A percentile compares a stretch with the other conserved stretches of the same genome.
Evolutionary conservation across 2,113 vertebrate species (phyloP).

Genomic region (Limnothrissa miodon): DNA sequence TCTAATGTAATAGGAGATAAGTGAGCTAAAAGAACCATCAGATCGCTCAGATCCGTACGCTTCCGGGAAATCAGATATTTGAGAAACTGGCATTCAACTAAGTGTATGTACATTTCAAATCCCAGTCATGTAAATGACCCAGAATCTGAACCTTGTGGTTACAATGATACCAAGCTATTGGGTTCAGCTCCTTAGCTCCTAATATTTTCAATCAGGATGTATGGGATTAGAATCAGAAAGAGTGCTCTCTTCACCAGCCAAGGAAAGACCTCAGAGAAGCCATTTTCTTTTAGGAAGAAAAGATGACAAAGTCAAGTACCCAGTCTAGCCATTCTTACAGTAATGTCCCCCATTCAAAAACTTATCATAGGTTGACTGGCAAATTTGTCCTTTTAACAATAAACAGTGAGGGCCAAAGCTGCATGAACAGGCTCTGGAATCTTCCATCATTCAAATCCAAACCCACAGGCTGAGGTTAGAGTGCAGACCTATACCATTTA

Average conservation of each 20-base stretch:
- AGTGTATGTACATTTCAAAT: background rate
- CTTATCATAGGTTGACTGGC: background rate
- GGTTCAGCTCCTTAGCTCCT: background rate
- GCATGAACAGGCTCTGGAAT: background rate
- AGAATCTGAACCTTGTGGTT: background rate
- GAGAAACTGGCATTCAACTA: background rate
- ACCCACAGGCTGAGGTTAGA: background rate
- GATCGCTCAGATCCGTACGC: background rate
- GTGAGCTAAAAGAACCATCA: background rate
- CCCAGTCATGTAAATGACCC: background rate
- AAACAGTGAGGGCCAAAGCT: background rate
- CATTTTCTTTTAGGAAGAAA: background rate
- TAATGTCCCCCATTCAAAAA: background rate
- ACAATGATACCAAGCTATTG: background rate
- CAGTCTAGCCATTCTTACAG: background rate
- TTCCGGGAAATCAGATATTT: background rate
- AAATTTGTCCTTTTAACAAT: background rate
- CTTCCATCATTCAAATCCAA: background rate
- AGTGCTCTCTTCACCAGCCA: background rate
- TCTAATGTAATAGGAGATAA: background rate
- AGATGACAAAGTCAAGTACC: background rate
- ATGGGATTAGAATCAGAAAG: background rate
- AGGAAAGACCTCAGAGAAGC: background rate
- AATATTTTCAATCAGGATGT: background rate
- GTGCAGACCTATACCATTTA: background rate